Conservation (phyloP, 2,888 invertebrate genomes). For the Baronia brevicornis region DNA sequence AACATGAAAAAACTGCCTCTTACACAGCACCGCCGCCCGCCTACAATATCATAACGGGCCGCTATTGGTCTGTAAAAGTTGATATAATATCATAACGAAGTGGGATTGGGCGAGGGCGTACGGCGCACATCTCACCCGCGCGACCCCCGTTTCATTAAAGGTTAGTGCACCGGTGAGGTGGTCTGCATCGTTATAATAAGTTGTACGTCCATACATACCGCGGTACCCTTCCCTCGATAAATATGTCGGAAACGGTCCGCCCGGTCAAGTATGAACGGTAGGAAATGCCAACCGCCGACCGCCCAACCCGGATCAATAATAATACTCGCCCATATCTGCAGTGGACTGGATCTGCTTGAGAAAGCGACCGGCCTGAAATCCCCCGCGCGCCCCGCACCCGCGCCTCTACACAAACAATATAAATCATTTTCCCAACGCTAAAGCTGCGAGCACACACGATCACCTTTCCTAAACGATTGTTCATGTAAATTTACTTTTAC, state of each 20-base stretch:
- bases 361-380: slow-evolving; percentile 43
- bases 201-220: slow-evolving; percentile 53
- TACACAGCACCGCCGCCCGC: slow-evolving; percentile 55
- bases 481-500: not conserved
- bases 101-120: slow-evolving; percentile 69
- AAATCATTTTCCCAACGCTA: slow-evolving; percentile 67
- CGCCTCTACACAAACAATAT: slow-evolving; percentile 68
- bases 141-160: slow-evolving; percentile 50
- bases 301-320: slow-evolving; percentile 72
- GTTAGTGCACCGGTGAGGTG: slow-evolving; percentile 57
- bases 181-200: slow-evolving; percentile 54
- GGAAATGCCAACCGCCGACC: slow-evolving; percentile 60
- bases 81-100: slow-evolving; percentile 79
- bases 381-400: slow-evolving; percentile 28
- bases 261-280: slow-evolving; percentile 65
- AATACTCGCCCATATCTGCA: slow-evolving; percentile 75
- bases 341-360: slow-evolving; percentile 72
- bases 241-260: slow-evolving; percentile 52
- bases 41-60: slow-evolving; percentile 73
- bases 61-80: slow-evolving; percentile 72
- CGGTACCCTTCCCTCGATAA: slow-evolving; percentile 54
- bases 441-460: slow-evolving; percentile 50
- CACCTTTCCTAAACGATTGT: slow-evolving; percentile 18
- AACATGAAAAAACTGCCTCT: slow-evolving; percentile 50
- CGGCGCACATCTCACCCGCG: slow-evolving; percentile 46